Conservation (phyloP, 2,888 invertebrate genomes). For the Ctena decussata region DNA sequence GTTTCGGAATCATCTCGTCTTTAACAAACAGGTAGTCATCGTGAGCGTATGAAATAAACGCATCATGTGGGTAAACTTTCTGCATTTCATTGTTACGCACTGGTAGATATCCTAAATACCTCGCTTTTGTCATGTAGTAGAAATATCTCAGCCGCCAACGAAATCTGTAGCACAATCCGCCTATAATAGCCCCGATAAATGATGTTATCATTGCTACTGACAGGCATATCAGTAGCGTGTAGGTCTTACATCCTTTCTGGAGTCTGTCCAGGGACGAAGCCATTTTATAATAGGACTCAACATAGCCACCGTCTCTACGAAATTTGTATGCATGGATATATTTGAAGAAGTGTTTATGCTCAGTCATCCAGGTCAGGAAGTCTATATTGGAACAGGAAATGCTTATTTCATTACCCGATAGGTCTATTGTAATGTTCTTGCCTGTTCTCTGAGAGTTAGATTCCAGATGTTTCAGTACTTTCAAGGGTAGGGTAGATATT, state of each 20-base stretch:
- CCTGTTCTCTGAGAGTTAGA: not conserved
- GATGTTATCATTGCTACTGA: constrained; percentile 19
- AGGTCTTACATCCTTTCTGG: constrained; percentile 13
- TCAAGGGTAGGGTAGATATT: constrained; percentile 26
- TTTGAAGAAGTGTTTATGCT: not conserved
- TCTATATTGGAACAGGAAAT: constrained; percentile 16
- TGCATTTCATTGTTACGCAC: not conserved
- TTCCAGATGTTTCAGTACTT: constrained; percentile 1
- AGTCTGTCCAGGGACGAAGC: not conserved
- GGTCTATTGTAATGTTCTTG: not conserved
- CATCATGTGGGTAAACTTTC: not conserved
- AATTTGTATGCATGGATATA: constrained; percentile 22
- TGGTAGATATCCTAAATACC: constrained; percentile 32
- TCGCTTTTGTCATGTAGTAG: constrained; percentile 36
- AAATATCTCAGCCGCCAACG: constrained; percentile 64
- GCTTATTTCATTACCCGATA: constrained; percentile 30
- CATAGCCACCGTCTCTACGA: not conserved
- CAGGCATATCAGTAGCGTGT: not conserved
- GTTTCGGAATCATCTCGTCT: not conserved
- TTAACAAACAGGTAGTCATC: not conserved
- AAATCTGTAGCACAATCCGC: constrained; percentile 46
- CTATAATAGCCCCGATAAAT: constrained; percentile 33
- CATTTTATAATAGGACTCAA: not conserved
- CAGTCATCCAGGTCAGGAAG: constrained; percentile 40
- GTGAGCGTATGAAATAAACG: not conserved